Conservation (phyloP, 1,140 invertebrate genomes). For the Dryas iulia region DNA sequence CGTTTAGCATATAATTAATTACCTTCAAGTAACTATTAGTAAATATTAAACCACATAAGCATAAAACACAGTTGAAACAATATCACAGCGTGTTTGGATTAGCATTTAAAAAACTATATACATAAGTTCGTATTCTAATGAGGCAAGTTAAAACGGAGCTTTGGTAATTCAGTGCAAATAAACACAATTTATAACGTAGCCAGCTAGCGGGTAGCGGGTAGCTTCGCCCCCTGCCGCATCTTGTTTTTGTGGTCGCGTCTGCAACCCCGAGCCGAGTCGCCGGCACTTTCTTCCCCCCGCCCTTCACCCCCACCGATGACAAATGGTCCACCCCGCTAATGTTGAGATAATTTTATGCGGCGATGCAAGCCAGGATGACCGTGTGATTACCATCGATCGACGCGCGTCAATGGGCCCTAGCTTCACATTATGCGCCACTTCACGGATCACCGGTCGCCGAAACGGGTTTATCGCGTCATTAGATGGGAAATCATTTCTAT, state of each 20-base stretch:
- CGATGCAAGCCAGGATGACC: conserved; percentile 50
- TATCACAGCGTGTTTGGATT: background rate
- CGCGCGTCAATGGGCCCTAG: conserved; percentile 53
- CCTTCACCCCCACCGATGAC: conserved; percentile 65
- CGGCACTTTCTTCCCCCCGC: conserved; percentile 38
- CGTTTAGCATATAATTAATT: no score
- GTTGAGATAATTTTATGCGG: conserved; percentile 72
- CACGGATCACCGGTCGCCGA: conserved; percentile 55
- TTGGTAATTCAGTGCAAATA: conserved; percentile 25
- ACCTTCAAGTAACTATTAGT: no score
- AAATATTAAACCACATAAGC: no score
- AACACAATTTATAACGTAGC: conserved; percentile 29
- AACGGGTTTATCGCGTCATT: conserved; percentile 57
- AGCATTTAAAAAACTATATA: background rate
- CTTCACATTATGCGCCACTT: conserved; percentile 55
- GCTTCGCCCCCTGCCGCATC: conserved; percentile 50
- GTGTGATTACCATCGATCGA: conserved; percentile 62
- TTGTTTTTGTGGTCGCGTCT: conserved; percentile 76
- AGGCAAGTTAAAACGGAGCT: conserved; percentile 24
- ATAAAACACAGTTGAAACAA: no score
- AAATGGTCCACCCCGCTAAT: conserved; percentile 74
- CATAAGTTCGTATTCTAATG: conserved; percentile 28
- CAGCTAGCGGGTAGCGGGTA: conserved; percentile 14
- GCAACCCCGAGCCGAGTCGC: conserved; percentile 78
- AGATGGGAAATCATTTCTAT: conserved; percentile 37